Evolutionary conservation across 2,888 invertebrate genomes (phyloP).

Genomic region (Gortyna flavago): DNA sequence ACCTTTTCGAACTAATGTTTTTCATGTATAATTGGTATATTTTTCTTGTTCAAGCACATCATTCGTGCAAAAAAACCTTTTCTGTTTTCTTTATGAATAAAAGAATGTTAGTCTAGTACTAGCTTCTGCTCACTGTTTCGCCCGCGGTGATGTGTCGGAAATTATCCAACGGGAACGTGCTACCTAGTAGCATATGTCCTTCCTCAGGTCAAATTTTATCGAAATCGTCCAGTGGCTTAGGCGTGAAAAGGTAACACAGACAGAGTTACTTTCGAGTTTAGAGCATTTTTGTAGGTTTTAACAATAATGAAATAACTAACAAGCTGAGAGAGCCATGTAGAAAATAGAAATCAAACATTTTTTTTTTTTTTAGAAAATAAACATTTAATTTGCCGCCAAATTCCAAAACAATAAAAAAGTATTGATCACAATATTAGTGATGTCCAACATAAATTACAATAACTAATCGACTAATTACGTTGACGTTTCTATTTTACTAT

Average conservation of each 20-base stretch:
- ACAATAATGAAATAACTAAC: neutral
- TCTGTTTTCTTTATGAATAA: neutral
- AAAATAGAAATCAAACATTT: constrained; percentile 11
- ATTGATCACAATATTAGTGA: constrained; percentile 29
- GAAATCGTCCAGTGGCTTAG: neutral
- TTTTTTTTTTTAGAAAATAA: constrained; percentile 8
- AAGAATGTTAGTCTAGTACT: neutral
- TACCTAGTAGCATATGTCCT: neutral
- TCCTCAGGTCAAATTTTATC: no score
- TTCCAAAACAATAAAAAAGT: neutral
- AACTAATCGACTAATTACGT: constrained; percentile 35
- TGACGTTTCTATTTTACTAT: neutral
- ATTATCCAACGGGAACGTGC: neutral
- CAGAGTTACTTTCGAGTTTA: neutral
- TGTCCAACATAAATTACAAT: constrained; percentile 10
- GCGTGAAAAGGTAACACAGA: no score
- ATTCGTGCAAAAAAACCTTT: neutral
- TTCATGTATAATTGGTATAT: neutral
- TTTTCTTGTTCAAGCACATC: neutral
- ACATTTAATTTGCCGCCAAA: constrained; percentile 20
- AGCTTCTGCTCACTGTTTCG: no score
- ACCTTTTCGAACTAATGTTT: neutral
- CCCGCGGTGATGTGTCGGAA: no score
- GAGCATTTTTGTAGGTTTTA: neutral
- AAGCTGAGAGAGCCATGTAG: neutral